These are phyloP conservation scores for Odocoileus virginianus DNA, from an alignment of 2,113 vertebrate genomes.

Conservation along the genomic window DNA sequence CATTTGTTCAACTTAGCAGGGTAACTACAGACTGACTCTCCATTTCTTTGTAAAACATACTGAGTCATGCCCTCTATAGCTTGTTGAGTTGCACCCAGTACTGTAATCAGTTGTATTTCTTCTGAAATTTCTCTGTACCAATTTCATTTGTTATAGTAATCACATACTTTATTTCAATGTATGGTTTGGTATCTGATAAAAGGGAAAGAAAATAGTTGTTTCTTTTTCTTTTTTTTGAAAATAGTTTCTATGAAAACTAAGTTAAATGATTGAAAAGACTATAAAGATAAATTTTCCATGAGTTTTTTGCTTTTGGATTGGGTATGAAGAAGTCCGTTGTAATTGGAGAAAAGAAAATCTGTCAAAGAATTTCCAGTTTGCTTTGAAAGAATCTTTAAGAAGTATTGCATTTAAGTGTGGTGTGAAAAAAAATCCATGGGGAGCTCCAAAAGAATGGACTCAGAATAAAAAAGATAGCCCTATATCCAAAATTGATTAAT, in stretches of 20 bases:
- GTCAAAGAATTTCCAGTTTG: not conserved
- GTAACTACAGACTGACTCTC: not conserved
- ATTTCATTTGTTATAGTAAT: not conserved
- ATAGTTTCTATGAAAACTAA: not conserved
- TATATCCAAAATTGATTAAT: not conserved
- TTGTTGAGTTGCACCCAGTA: not conserved
- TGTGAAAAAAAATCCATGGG: not conserved
- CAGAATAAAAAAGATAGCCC: not conserved
- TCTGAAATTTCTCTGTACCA: not conserved
- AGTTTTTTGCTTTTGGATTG: not conserved
- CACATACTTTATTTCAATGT: not conserved
- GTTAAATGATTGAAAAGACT: not conserved
- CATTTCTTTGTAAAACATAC: not conserved
- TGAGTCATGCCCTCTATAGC: not conserved
- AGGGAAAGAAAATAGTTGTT: not conserved
- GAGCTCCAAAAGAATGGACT: not conserved
- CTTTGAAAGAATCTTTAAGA: not conserved
- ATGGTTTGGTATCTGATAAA: not conserved
- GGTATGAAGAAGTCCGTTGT: not conserved
- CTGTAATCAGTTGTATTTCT: not conserved
- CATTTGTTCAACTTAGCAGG: not conserved
- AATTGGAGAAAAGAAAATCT: not conserved
- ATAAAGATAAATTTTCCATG: not conserved
- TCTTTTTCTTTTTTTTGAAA: not conserved
- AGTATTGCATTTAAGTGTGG: not conserved